These are phyloP conservation scores for Echinometra lucunter DNA, from an alignment of 53 echinoderm and acorn worm species.

Conservation along the genomic window DNA sequence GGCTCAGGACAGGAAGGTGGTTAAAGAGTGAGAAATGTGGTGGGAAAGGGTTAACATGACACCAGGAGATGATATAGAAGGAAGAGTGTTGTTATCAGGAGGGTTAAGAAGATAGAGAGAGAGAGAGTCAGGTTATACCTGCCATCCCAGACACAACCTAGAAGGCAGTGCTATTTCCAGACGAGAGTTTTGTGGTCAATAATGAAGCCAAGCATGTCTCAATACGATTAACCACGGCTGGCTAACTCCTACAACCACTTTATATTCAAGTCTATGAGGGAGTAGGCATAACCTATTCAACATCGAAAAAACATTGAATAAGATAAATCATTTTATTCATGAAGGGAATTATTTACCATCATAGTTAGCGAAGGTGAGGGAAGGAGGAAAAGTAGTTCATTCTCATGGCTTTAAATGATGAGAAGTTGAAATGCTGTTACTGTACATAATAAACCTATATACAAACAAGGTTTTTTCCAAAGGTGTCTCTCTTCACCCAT, in stretches of 20 bases:
- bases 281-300: neutral
- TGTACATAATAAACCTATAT: neutral
- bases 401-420: neutral
- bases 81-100: neutral
- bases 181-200: conserved; percentile 48
- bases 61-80: neutral
- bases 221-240: neutral
- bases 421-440: neutral
- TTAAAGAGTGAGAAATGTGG: neutral
- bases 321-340: neutral
- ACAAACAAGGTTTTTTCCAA: too few relatives aligned
- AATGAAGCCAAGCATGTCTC: neutral
- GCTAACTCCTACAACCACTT: conserved; percentile 29
- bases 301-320: neutral
- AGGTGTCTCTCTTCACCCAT: too few relatives aligned
- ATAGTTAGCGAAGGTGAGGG: neutral
- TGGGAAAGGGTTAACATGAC: neutral
- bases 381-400: neutral
- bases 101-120: neutral
- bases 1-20: too few relatives aligned
- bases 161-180: conserved; percentile 24
- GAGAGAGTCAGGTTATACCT: neutral
- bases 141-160: conserved; percentile 21
- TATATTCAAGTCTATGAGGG: neutral
- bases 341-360: neutral